A percentile compares a stretch with the other conserved stretches of the same genome.
phyloP scores from a whole-genome alignment of 1,140 invertebrate genomes.

The Formica exsecta region DNA sequence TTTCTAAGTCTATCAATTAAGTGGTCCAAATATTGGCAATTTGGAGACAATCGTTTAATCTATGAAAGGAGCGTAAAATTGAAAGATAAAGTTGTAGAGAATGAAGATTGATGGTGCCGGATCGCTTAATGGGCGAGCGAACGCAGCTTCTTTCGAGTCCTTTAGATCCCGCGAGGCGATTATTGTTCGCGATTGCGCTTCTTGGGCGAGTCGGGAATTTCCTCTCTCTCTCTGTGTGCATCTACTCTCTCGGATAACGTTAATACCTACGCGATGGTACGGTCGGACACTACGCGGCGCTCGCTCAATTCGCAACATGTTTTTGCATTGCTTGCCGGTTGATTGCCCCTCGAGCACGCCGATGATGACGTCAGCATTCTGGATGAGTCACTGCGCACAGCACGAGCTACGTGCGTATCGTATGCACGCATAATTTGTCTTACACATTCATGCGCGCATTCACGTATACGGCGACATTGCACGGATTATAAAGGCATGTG shows the following conservation, averaged over 20 bases:
- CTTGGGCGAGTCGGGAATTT: slow-evolving; percentile 17
- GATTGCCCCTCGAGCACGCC: slow-evolving; percentile 74
- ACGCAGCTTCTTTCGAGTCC: not conserved
- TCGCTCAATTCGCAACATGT: slow-evolving; percentile 68
- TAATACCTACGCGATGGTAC: slow-evolving; percentile 58
- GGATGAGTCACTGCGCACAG: slow-evolving; percentile 70
- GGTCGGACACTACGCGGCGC: slow-evolving; percentile 58
- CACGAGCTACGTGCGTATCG: slow-evolving; percentile 41
- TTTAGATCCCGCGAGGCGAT: slow-evolving; percentile 9
- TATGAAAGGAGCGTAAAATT: not conserved
- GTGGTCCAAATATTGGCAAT: no score
- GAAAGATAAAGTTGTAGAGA: not conserved
- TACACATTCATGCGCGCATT: slow-evolving; percentile 1
- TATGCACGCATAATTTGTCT: slow-evolving; percentile 55
- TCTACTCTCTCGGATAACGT: slow-evolving; percentile 6
- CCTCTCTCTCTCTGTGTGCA: not conserved
- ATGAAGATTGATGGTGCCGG: not conserved
- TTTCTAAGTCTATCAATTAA: not conserved
- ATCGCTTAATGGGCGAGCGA: not conserved
- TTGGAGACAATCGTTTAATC: no score
- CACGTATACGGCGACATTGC: no score
- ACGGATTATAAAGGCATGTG: no score
- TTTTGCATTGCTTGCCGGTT: slow-evolving; percentile 77
- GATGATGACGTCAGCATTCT: slow-evolving; percentile 70
- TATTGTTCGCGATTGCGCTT: slow-evolving; percentile 6